Percentiles rank a stretch among this genome's conserved stretches.
phyloP scores from a whole-genome alignment of 1,140 invertebrate genomes.

The Cephus cinctus region DNA sequence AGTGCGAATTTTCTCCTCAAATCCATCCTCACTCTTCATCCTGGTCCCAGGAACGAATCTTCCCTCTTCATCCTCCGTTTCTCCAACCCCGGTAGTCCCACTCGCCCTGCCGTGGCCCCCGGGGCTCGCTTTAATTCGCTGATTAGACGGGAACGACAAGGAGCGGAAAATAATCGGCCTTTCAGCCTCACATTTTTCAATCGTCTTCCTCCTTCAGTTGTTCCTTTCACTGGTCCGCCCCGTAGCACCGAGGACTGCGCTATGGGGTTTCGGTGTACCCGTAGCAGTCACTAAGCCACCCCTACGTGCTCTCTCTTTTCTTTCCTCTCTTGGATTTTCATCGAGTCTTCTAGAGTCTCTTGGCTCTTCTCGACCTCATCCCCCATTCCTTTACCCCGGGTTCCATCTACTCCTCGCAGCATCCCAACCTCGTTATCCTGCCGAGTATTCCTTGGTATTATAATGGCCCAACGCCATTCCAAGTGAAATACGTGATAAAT shows the following conservation, averaged over 20 bases:
- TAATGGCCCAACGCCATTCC: too few relatives aligned
- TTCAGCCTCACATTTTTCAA: conserved; percentile 43
- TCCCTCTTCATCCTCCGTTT: not conserved
- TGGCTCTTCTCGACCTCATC: conserved; percentile 1
- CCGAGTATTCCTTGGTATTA: too few relatives aligned
- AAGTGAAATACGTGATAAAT: too few relatives aligned
- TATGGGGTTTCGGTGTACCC: too few relatives aligned
- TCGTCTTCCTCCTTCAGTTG: conserved; percentile 32
- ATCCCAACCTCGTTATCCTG: conserved; percentile 12
- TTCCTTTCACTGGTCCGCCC: conserved; percentile 20
- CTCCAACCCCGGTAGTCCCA: not conserved
- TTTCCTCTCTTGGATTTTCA: not conserved
- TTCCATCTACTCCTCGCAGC: not conserved
- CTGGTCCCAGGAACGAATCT: too few relatives aligned
- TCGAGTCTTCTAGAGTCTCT: not conserved
- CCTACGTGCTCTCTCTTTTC: conserved; percentile 7
- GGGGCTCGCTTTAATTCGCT: conserved; percentile 49
- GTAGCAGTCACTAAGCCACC: too few relatives aligned
- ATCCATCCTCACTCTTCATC: too few relatives aligned
- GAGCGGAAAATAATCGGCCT: conserved; percentile 49
- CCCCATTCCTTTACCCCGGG: not conserved
- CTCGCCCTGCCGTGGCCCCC: conserved; percentile 10
- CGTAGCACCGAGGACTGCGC: too few relatives aligned
- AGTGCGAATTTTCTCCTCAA: too few relatives aligned
- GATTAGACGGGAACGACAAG: conserved; percentile 47